phyloP scores from a whole-genome alignment of 2,113 vertebrate species.

The Tapirus terrestris region DNA sequence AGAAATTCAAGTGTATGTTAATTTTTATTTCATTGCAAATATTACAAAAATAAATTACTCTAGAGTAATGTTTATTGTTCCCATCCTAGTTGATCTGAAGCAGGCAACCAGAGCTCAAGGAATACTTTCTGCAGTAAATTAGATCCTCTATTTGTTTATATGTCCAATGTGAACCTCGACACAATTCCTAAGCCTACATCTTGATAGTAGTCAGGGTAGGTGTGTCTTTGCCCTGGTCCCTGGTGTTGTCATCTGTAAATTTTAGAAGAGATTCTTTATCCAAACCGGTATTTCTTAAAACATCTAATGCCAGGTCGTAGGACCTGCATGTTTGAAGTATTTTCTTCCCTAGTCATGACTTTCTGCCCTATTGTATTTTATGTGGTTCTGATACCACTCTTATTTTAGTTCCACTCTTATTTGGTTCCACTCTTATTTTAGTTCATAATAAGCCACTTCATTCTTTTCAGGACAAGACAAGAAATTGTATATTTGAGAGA shows the following conservation, averaged over 20 bases:
- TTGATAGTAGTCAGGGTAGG: background rate
- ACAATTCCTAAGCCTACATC: background rate
- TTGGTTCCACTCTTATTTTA: background rate
- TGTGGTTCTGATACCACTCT: background rate
- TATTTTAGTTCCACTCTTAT: background rate
- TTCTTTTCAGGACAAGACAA: background rate
- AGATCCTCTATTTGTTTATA: background rate
- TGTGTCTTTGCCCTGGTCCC: background rate
- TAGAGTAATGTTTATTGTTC: background rate
- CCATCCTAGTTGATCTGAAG: background rate
- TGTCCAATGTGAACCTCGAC: background rate
- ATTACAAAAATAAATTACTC: background rate
- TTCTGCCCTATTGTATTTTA: background rate
- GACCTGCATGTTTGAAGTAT: background rate
- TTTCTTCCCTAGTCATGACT: background rate
- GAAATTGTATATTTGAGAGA: background rate
- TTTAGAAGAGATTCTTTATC: background rate
- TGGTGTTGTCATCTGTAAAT: background rate
- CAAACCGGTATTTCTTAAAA: background rate
- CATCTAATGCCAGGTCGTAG: background rate
- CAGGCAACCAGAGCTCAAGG: background rate
- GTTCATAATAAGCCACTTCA: background rate
- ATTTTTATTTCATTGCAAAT: background rate
- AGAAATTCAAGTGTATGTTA: background rate
- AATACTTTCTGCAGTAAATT: background rate